Evolutionary conservation across 2,888 invertebrate species (phyloP).

Genomic region (Salticus scenicus): DNA sequence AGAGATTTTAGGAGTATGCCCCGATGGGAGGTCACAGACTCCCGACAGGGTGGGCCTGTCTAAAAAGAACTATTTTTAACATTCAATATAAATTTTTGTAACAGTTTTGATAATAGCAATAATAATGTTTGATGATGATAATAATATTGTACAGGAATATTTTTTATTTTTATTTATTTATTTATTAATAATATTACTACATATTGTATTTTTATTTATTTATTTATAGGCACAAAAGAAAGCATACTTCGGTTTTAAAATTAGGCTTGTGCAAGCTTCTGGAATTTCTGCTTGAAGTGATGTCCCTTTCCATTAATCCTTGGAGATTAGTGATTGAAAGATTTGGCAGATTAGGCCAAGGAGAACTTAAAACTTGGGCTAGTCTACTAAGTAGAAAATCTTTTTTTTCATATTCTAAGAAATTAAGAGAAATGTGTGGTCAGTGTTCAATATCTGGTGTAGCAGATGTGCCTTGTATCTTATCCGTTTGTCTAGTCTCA

Average conservation of each 20-base stretch:
- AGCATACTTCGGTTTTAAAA: slow-evolving; percentile 91
- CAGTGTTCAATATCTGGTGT: slow-evolving; percentile 90
- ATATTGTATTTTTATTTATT: not conserved
- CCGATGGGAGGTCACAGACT: no score
- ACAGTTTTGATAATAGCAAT: no score
- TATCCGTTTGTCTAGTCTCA: slow-evolving; percentile 98
- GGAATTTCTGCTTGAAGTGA: slow-evolving; percentile 96
- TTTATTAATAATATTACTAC: no score
- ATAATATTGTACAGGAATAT: no score
- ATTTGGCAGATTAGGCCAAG: slow-evolving; percentile 96
- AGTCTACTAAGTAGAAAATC: slow-evolving; percentile 93
- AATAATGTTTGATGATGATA: no score
- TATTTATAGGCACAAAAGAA: slow-evolving; percentile 76
- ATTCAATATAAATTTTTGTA: no score
- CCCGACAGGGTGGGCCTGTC: no score
- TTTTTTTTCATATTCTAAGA: slow-evolving; percentile 88
- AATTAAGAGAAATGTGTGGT: slow-evolving; percentile 91
- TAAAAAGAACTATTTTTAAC: no score
- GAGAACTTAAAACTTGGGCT: slow-evolving; percentile 98
- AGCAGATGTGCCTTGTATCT: slow-evolving; percentile 89
- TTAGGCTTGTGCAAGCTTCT: slow-evolving; percentile 93
- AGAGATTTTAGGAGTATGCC: no score
- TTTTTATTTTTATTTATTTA: no score
- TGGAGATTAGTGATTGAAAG: slow-evolving; percentile 98
- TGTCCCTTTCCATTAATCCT: slow-evolving; percentile 90